phyloP scores from a whole-genome alignment of 2,888 invertebrate species.

The Hypercompe scribonia region DNA sequence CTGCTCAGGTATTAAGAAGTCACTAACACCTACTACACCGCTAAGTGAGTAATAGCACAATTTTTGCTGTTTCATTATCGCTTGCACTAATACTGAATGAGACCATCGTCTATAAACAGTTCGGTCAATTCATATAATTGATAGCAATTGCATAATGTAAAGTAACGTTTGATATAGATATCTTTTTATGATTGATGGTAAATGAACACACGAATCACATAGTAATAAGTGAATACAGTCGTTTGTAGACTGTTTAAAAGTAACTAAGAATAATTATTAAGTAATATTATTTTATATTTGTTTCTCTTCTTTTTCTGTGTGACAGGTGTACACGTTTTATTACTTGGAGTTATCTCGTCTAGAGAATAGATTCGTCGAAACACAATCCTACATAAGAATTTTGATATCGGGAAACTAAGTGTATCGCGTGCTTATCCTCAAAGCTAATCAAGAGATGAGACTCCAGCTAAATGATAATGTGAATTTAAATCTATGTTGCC shows the following conservation, averaged over 20 bases:
- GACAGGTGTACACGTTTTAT: no score
- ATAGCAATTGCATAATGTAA: not conserved
- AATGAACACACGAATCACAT: not conserved
- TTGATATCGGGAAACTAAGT: not conserved
- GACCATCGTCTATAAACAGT: not conserved
- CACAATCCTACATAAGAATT: not conserved
- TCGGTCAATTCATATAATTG: not conserved
- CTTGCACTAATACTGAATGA: slow-evolving; percentile 23
- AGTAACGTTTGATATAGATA: not conserved
- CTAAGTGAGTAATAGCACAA: slow-evolving; percentile 33
- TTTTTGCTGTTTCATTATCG: slow-evolving; percentile 41
- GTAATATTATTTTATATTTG: not conserved
- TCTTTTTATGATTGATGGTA: not conserved
- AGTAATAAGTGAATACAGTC: no score
- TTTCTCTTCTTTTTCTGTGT: not conserved
- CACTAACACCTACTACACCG: slow-evolving; percentile 41
- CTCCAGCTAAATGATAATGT: not conserved
- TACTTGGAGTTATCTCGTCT: no score
- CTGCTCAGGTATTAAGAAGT: slow-evolving; percentile 51
- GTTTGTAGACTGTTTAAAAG: no score
- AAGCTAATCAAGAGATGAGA: not conserved
- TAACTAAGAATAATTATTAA: not conserved
- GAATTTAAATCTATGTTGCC: not conserved
- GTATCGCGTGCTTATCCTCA: not conserved
- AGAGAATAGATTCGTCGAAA: no score